Percentiles rank a stretch among this genome's conserved stretches.
Conservation (phyloP, 2,888 invertebrate genomes). For the Drosophila formosana region DNA sequence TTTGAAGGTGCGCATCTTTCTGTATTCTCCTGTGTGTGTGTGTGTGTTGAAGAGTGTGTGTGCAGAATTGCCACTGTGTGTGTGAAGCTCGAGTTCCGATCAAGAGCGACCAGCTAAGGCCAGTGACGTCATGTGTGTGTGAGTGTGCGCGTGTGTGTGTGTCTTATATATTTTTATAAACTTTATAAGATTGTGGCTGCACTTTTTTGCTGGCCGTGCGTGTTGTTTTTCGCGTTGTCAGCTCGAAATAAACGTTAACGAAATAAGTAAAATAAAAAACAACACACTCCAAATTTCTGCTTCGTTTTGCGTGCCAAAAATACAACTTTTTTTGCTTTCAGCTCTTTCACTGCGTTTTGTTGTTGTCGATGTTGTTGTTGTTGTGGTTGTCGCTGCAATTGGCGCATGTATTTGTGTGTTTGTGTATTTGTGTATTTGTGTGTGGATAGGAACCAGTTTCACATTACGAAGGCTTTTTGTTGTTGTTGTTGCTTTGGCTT, state of each 20-base stretch:
- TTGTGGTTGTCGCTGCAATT: constrained; percentile 65
- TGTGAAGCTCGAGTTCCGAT: constrained; percentile 11
- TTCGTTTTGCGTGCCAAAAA: constrained; percentile 61
- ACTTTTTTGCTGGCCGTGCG: constrained; percentile 38
- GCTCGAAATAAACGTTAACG: constrained; percentile 21
- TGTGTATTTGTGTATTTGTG: constrained; percentile 23
- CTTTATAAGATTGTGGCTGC: constrained; percentile 15
- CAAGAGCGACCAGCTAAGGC: constrained; percentile 28
- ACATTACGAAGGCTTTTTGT: constrained; percentile 72
- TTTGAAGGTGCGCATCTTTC: constrained; percentile 75
- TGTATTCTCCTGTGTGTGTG: not conserved
- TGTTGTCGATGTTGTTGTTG: constrained; percentile 29
- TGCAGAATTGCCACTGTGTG: constrained; percentile 2
- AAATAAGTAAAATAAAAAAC: constrained; percentile 26
- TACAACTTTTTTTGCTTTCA: constrained; percentile 33
- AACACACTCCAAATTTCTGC: constrained; percentile 37
- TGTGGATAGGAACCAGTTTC: constrained; percentile 74
- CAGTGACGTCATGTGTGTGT: constrained; percentile 68
- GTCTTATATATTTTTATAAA: constrained; percentile 21
- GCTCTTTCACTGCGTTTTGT: constrained; percentile 73
- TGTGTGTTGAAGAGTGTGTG: not conserved
- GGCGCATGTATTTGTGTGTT: constrained; percentile 39
- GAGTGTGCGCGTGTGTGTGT: not conserved
- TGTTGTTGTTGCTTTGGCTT: constrained; percentile 44
- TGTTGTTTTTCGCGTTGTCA: constrained; percentile 62